Evolutionary conservation across 1,140 invertebrate species (phyloP).

Genomic region (Planococcus citri): DNA sequence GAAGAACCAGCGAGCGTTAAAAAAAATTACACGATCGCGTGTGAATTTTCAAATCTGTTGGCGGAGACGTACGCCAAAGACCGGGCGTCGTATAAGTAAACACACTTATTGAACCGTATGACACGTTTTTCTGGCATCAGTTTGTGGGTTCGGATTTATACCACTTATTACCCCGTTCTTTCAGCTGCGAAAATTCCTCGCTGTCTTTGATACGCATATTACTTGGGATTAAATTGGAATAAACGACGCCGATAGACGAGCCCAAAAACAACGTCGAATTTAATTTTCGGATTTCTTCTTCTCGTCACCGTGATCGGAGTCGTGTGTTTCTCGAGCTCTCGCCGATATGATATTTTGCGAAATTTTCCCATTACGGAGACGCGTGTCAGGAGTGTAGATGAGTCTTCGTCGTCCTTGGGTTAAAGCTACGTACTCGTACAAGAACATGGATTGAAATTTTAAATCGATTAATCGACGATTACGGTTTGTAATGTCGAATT

Average conservation of each 20-base stretch:
- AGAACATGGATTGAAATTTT: no score
- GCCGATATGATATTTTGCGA: no score
- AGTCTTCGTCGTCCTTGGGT: no score
- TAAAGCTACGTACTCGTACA: no score
- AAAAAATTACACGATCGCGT: not conserved
- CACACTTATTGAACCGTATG: not conserved
- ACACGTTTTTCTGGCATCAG: slow-evolving; percentile 6
- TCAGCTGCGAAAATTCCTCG: slow-evolving; percentile 18
- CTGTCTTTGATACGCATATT: slow-evolving; percentile 13
- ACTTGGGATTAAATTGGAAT: not conserved
- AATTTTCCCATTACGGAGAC: no score
- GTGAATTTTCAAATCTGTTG: slow-evolving; percentile 10
- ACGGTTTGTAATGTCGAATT: no score
- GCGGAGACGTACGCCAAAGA: not conserved
- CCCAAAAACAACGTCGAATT: not conserved
- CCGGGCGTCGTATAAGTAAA: not conserved
- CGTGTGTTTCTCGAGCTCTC: no score
- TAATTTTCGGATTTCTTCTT: not conserved
- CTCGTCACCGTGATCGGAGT: no score
- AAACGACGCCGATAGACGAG: not conserved
- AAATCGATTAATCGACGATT: no score
- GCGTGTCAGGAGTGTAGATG: no score
- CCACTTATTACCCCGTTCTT: slow-evolving; percentile 4
- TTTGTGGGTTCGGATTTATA: slow-evolving; percentile 15
- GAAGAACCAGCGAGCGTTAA: not conserved